A percentile compares a stretch with the other conserved stretches of the same genome.
phyloP scores from a whole-genome alignment of 2,113 vertebrate species.

The Lasiurus borealis region DNA sequence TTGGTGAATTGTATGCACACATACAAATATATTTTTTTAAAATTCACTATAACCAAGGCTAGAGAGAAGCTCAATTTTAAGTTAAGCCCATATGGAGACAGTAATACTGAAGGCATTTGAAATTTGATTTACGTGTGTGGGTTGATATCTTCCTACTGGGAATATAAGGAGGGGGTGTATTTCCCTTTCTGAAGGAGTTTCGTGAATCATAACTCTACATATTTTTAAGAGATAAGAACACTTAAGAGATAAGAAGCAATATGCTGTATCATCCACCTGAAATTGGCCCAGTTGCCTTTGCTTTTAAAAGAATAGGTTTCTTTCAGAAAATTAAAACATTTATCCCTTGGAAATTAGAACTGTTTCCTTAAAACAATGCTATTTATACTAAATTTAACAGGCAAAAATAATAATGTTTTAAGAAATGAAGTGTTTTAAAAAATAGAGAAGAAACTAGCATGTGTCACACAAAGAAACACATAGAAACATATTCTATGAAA shows the following conservation, averaged over 20 bases:
- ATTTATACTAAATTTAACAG: conserved; percentile 47
- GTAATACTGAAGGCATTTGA: conserved; percentile 33
- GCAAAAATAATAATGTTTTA: conserved; percentile 42
- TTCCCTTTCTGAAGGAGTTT: conserved; percentile 56
- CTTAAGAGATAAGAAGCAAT: conserved; percentile 65
- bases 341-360: neutral
- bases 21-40: conserved; percentile 44
- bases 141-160: conserved; percentile 39
- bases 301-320: conserved; percentile 54
- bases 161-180: conserved; percentile 57
- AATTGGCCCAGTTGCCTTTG: neutral
- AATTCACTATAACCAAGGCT: conserved; percentile 12
- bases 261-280: conserved; percentile 25
- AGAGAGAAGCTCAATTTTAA: conserved; percentile 63
- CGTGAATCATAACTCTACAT: conserved; percentile 74
- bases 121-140: conserved; percentile 55
- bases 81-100: conserved; percentile 37
- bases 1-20: conserved; percentile 49
- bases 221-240: conserved; percentile 67
- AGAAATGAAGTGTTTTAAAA: neutral
- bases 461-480: neutral
- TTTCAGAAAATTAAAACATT: conserved; percentile 67
- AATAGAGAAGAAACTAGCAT: neutral
- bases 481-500: neutral
- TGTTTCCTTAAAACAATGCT: conserved; percentile 36